A percentile compares a stretch with the other conserved stretches of the same genome.
Evolutionary conservation across 2,113 vertebrate species (phyloP).

Genomic region (Labeo catla): DNA sequence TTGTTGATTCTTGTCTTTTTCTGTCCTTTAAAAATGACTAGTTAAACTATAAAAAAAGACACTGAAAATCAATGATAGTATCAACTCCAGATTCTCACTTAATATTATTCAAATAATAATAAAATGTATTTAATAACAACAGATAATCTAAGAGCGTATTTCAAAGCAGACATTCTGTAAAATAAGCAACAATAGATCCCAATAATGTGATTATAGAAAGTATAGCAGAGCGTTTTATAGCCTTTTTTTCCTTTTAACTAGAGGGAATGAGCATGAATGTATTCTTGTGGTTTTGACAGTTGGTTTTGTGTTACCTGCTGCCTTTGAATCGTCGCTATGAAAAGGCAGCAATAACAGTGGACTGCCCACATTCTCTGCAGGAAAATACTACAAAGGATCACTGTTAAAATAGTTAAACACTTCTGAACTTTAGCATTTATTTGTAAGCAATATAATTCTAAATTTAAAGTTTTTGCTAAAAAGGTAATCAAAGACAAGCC

Average conservation of each 20-base stretch:
- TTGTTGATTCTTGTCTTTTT: not conserved
- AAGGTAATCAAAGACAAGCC: not conserved
- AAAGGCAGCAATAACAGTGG: constrained; percentile 10
- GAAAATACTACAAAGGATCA: not conserved
- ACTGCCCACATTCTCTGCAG: not conserved
- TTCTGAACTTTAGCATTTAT: not conserved
- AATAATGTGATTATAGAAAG: not conserved
- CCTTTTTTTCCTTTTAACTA: not conserved
- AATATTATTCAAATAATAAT: not conserved
- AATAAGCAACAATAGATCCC: not conserved
- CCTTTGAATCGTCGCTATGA: not conserved
- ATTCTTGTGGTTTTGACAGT: not conserved
- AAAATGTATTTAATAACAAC: not conserved
- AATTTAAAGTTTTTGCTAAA: not conserved
- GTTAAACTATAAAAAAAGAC: not conserved
- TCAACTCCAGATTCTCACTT: not conserved
- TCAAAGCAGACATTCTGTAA: not conserved
- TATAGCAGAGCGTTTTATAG: not conserved
- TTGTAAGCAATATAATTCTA: not conserved
- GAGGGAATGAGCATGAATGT: not conserved
- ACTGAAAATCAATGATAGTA: not conserved
- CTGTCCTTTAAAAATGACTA: not conserved
- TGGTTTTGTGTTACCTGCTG: constrained; percentile 1
- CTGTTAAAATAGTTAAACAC: not conserved
- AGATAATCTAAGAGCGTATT: not conserved